Base-by-base conservation (phyloP, 2,113 vertebrate genomes). In the Phrynosoma blainvillii region DNA sequence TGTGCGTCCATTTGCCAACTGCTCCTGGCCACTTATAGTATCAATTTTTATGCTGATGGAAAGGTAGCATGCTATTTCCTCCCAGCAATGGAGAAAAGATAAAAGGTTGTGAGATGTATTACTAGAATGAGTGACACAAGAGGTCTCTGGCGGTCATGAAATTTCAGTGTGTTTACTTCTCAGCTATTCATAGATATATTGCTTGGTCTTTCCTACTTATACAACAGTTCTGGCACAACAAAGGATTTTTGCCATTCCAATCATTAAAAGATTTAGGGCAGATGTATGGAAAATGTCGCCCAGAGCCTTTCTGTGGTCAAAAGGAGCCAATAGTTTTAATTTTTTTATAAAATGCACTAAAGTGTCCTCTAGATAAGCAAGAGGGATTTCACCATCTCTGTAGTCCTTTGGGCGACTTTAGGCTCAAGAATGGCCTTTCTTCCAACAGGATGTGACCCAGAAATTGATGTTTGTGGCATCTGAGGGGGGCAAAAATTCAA, bases 91-190 rank as follows among this genome's bases (percentile, higher is more conserved):
- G 30, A 32, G 40, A 40, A 40, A 42, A n/a, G 47, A 20, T 59
- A 47, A 79, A 75, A 3, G 14, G 90, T 90, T 87, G 79, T 74
- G 73, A 0, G 0, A 42, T 86, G 66, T 92, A 56, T 76, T 85
- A 68, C 70, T 79, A 85, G 90, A 84, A 73, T 30, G 82, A 68
- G 27, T 87, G 12, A 71, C 42, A 36, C 85, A 84, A 79, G 83
- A 77, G 16, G 85, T 92, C 54, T 86, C 71, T 42, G 79, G 62
- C 5, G 62, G 65, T 74, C 80, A 70, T 84, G 52, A 83, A 87
- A 79, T 73, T 73, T 56, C 52, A 59, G 16, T 71, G 23, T 54
- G 54, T 9, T 87, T 74, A 42, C 36, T 36, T 74, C 79, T 47
- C 66, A 71, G 40, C 79, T 27, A 30, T 18, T 7, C 36, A 10